Percentiles rank a stretch among this genome's conserved stretches.
Evolutionary conservation across 2,113 vertebrate species (phyloP).

Genomic region (Periophthalmus modestus): DNA sequence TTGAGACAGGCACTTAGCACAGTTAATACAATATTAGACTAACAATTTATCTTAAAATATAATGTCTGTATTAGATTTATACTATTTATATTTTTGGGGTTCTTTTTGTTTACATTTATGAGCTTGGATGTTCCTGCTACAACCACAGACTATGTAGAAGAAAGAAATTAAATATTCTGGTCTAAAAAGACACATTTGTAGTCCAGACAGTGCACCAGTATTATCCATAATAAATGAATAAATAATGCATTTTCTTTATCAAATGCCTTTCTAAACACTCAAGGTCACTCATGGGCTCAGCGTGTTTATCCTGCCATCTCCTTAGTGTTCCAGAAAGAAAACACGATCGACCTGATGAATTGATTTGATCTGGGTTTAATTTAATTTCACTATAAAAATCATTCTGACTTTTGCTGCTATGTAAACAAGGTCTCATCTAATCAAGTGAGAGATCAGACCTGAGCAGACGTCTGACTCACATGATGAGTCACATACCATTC

Average conservation of each 20-base stretch:
- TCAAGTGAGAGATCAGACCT: background rate
- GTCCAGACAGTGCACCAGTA: background rate
- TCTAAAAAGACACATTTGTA: no score
- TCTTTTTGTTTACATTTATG: background rate
- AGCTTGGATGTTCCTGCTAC: no score
- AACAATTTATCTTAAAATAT: background rate
- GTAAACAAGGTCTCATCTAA: background rate
- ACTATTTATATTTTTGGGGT: background rate
- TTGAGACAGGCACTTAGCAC: background rate
- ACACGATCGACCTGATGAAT: background rate
- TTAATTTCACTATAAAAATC: background rate
- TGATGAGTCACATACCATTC: constrained; percentile 37
- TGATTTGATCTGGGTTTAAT: background rate
- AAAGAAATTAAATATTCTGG: no score
- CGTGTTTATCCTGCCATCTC: background rate
- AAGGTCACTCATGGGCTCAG: background rate
- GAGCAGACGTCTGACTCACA: constrained; percentile 18
- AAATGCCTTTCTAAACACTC: background rate
- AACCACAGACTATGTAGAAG: no score
- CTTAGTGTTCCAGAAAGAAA: background rate
- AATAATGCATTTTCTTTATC: background rate
- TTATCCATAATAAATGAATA: background rate
- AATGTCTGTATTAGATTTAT: background rate
- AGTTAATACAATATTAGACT: background rate
- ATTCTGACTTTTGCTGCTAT: background rate